Percentiles rank a stretch among this genome's conserved stretches.
Conservation (phyloP, 2,113 vertebrate species). For the Circaetus cinerascens region DNA sequence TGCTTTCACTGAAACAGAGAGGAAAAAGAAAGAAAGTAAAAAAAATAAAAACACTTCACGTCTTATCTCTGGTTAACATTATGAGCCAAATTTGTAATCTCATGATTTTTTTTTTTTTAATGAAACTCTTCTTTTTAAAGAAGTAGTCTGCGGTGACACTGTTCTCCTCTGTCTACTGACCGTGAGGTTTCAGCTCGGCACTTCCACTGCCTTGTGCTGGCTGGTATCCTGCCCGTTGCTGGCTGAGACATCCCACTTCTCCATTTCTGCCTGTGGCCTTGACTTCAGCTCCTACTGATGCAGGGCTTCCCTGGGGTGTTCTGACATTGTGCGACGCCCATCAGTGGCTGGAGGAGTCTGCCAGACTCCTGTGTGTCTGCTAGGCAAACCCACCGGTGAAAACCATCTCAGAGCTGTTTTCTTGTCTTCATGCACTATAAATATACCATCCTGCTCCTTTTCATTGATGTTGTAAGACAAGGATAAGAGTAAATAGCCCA, state of each 20-base stretch:
- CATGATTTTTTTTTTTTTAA: neutral
- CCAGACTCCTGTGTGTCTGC: accelerated
- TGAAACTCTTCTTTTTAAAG: neutral
- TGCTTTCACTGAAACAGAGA: neutral
- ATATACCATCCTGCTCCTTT: neutral
- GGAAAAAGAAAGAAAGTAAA: neutral
- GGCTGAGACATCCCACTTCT: neutral
- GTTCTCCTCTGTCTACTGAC: neutral
- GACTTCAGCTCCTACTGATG: neutral
- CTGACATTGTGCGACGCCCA: neutral
- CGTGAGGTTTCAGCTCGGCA: neutral
- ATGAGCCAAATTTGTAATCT: neutral
- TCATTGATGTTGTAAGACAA: neutral
- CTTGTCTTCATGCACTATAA: neutral
- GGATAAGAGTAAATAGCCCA: neutral
- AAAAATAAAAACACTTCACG: neutral
- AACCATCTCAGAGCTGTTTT: neutral
- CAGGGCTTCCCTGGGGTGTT: neutral
- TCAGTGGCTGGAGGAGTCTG: neutral
- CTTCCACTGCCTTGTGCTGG: neutral
- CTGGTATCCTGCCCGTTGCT: neutral
- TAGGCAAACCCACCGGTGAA: neutral
- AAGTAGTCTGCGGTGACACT: neutral
- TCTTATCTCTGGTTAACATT: neutral
- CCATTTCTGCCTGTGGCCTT: accelerated